Evolutionary conservation across 2,797 vertebrate genomes (phyloP).

Genomic region (Peromyscus attwateri): DNA sequence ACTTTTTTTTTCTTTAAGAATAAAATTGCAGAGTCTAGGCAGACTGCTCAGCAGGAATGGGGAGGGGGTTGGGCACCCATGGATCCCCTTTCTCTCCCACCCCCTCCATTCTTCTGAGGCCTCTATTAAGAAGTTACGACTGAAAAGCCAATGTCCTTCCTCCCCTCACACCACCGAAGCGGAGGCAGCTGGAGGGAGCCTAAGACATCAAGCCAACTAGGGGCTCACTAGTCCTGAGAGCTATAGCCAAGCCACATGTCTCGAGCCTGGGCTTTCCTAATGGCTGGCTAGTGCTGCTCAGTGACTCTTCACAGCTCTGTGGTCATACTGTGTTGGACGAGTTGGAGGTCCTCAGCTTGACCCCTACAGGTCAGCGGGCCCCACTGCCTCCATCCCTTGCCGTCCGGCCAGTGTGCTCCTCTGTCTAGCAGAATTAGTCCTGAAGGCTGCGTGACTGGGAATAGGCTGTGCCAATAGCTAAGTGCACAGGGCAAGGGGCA

Average conservation of each 20-base stretch:
- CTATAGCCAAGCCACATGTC: not conserved
- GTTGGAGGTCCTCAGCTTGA: accelerated
- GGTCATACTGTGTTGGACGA: accelerated
- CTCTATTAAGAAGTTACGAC: accelerated
- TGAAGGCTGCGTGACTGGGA: accelerated
- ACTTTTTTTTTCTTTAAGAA: not conserved
- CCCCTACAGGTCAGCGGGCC: not conserved
- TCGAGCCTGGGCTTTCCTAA: not conserved
- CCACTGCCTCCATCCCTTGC: not conserved
- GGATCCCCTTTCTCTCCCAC: accelerated
- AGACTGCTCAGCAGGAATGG: not conserved
- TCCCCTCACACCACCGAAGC: not conserved
- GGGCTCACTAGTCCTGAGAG: not conserved
- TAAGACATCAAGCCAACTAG: accelerated
- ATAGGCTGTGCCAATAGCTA: not conserved
- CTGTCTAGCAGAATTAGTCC: accelerated
- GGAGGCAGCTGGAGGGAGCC: not conserved
- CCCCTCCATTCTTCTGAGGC: not conserved
- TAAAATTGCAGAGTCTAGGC: not conserved
- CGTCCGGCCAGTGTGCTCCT: not conserved
- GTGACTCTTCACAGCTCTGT: not conserved
- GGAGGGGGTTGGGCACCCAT: accelerated
- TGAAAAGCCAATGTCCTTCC: not conserved
- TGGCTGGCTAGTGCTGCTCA: accelerated
- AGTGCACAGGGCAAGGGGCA: not conserved